Conservation (phyloP, 2,113 vertebrate genomes). For the Dryoscopus gambensis region DNA sequence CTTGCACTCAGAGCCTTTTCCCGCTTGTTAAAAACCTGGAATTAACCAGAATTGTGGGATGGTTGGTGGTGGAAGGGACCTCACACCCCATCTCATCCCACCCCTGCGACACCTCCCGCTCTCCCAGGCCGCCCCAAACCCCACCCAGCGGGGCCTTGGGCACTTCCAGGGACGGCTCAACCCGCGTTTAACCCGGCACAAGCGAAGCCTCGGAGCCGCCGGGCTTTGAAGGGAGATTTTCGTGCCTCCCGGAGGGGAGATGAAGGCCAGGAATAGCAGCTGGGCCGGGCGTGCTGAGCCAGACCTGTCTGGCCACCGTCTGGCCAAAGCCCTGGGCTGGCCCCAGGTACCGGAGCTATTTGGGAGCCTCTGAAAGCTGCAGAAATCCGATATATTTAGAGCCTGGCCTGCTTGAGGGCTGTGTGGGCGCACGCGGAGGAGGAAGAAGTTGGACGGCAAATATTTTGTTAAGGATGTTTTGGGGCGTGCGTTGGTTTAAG, state of each 20-base stretch:
- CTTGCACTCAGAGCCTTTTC: background rate
- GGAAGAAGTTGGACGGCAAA: slow-evolving; percentile 5
- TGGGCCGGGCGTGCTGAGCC: background rate
- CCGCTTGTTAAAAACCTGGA: accelerated
- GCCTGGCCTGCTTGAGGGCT: background rate
- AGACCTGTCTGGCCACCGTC: background rate
- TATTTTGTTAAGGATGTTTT: slow-evolving; percentile 49
- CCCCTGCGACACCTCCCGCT: background rate
- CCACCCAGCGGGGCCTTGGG: accelerated
- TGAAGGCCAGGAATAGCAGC: background rate
- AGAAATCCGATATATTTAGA: slow-evolving; percentile 3
- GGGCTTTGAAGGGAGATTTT: background rate
- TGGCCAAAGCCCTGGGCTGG: background rate
- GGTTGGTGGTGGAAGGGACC: accelerated
- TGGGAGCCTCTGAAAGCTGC: background rate
- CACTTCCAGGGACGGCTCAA: background rate
- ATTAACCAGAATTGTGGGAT: background rate
- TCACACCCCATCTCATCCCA: background rate
- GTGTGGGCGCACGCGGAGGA: background rate
- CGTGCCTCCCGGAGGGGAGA: background rate
- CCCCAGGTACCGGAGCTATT: background rate
- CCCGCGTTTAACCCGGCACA: background rate
- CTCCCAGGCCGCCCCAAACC: background rate
- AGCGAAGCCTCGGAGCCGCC: background rate
- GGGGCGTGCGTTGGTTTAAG: background rate